phyloP scores from a whole-genome alignment of 2,797 vertebrate genomes.

The Lerista edwardsae region DNA sequence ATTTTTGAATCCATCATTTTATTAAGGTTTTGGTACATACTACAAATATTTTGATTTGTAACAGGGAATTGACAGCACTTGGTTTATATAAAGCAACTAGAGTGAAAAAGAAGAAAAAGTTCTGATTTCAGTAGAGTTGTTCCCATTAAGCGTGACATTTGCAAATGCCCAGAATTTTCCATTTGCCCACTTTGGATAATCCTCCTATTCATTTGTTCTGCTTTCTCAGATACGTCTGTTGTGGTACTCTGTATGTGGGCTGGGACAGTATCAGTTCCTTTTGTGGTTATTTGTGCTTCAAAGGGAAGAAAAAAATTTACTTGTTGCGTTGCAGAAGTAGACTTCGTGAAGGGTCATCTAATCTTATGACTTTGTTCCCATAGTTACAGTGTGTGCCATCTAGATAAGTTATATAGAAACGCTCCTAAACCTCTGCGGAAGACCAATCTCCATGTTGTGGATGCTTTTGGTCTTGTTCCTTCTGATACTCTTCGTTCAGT shows the following conservation, averaged over 20 bases:
- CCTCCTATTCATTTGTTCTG: background rate
- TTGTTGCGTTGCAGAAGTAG: background rate
- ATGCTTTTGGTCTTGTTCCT: too few relatives aligned
- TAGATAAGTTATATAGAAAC: background rate
- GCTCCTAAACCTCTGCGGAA: background rate
- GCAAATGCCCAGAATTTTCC: background rate
- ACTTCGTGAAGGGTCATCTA: background rate
- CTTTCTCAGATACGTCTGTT: background rate
- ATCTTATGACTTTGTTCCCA: background rate
- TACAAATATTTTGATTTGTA: background rate
- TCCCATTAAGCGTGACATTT: background rate
- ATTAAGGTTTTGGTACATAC: background rate
- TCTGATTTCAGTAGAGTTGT: background rate
- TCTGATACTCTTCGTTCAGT: too few relatives aligned
- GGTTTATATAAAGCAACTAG: background rate
- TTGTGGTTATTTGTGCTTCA: background rate
- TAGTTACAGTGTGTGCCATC: background rate
- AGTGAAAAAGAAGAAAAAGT: background rate
- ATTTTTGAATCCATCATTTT: background rate
- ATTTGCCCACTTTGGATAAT: background rate
- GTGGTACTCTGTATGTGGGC: background rate
- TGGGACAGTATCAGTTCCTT: background rate
- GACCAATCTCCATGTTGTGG: background rate
- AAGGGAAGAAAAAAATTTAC: background rate
- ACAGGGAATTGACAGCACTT: too few relatives aligned